These are phyloP conservation scores for Melospiza georgiana DNA, from an alignment of 2,113 vertebrate genomes.

Conservation along the genomic window DNA sequence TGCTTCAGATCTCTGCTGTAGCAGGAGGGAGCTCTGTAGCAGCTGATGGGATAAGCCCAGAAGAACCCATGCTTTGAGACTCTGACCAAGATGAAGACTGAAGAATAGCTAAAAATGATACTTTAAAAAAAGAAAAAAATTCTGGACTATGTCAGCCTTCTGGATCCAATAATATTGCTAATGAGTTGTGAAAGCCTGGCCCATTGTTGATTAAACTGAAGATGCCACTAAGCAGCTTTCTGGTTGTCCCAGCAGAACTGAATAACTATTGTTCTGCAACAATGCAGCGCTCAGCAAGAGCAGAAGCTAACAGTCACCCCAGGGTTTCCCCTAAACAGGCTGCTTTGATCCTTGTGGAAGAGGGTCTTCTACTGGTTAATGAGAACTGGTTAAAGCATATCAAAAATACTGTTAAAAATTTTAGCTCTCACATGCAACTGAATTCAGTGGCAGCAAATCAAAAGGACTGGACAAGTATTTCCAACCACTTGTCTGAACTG, in stretches of 20 bases:
- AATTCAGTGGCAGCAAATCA: not conserved
- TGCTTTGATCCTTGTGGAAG: not conserved
- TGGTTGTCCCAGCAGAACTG: conserved; percentile 41
- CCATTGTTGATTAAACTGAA: conserved; percentile 43
- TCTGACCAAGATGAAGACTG: not conserved
- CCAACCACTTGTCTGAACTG: not conserved
- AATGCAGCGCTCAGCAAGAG: conserved; percentile 18
- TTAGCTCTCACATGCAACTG: not conserved
- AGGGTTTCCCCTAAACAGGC: not conserved
- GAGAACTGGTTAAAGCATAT: not conserved
- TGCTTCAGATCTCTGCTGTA: not conserved
- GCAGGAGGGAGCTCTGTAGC: not conserved
- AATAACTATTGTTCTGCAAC: conserved; percentile 55
- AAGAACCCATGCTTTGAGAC: not conserved
- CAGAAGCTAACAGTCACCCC: not conserved
- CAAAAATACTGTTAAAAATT: not conserved
- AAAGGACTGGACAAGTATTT: not conserved
- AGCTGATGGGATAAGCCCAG: not conserved
- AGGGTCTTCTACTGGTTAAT: not conserved
- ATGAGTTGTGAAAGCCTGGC: conserved; percentile 42
- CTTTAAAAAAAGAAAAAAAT: not conserved
- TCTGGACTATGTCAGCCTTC: not conserved
- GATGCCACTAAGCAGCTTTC: conserved; percentile 43
- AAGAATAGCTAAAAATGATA: not conserved
- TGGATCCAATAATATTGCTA: conserved; percentile 27